phyloP scores from a whole-genome alignment of 2,797 vertebrate species.

The Aphelocoma californica region DNA sequence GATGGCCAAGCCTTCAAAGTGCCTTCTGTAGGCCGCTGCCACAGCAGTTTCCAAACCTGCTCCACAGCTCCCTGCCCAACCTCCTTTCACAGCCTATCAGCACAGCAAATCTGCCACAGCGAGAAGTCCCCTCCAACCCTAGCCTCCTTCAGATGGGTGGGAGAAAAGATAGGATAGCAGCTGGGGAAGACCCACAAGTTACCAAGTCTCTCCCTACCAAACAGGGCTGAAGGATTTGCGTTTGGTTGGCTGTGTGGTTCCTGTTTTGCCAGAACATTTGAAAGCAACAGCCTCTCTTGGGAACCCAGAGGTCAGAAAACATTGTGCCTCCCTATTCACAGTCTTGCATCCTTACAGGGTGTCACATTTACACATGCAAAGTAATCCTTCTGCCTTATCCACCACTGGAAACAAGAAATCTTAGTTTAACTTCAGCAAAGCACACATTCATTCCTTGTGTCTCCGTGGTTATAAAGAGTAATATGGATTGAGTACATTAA shows the following conservation, averaged over 20 bases:
- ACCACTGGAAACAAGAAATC: background rate
- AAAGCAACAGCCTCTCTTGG: background rate
- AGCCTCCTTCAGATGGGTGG: conserved; percentile 37
- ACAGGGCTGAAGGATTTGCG: background rate
- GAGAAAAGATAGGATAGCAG: background rate
- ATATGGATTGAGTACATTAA: background rate
- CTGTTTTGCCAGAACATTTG: background rate
- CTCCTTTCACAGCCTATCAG: background rate
- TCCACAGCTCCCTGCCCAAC: background rate
- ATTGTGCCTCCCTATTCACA: fast-evolving
- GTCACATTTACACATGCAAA: background rate
- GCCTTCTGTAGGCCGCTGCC: background rate
- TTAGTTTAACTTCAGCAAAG: background rate
- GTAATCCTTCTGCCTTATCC: background rate
- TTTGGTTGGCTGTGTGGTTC: background rate
- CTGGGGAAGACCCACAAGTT: background rate
- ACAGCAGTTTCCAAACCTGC: conserved; percentile 52
- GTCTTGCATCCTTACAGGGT: background rate
- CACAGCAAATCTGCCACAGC: background rate
- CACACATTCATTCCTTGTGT: background rate
- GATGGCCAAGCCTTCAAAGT: conserved; percentile 36
- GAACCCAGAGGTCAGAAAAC: background rate
- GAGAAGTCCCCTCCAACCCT: conserved; percentile 21
- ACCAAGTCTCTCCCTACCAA: background rate
- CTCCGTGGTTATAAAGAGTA: background rate